phyloP scores from a whole-genome alignment of 1,140 invertebrate genomes.

The Reticulitermes speratus region DNA sequence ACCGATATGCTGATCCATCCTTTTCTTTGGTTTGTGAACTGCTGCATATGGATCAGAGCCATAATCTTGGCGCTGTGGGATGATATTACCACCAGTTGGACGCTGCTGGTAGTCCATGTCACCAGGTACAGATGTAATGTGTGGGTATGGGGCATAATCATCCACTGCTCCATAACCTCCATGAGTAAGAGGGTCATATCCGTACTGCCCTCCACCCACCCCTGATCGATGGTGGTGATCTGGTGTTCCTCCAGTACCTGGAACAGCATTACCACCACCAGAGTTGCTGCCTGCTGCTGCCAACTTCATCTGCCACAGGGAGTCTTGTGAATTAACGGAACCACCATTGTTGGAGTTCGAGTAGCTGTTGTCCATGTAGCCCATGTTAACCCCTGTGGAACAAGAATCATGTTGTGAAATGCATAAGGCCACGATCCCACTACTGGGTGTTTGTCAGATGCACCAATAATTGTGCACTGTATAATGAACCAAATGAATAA shows the following conservation, averaged over 20 bases:
- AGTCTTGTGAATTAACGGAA: slow-evolving; percentile 91
- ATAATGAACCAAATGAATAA: too few relatives aligned
- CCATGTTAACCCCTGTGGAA: slow-evolving; percentile 74
- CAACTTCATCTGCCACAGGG: slow-evolving; percentile 92
- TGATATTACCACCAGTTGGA: slow-evolving; percentile 61
- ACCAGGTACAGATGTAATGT: slow-evolving; percentile 53
- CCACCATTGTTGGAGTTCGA: slow-evolving; percentile 90
- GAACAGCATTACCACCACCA: slow-evolving; percentile 46
- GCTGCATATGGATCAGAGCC: slow-evolving; percentile 81
- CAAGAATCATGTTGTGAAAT: slow-evolving; percentile 20
- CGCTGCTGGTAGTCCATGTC: slow-evolving; percentile 60
- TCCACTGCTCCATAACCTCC: slow-evolving; percentile 79
- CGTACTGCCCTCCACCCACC: slow-evolving; percentile 52
- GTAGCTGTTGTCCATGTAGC: slow-evolving; percentile 87
- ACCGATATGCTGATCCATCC: slow-evolving; percentile 77
- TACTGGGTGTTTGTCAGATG: neutral
- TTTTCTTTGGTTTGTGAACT: slow-evolving; percentile 83
- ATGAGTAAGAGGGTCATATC: slow-evolving; percentile 75
- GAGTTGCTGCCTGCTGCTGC: slow-evolving; percentile 59
- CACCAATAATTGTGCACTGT: too few relatives aligned
- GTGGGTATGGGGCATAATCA: slow-evolving; percentile 82
- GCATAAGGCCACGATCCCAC: neutral
- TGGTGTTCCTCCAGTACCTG: neutral
- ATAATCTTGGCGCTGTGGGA: slow-evolving; percentile 80
- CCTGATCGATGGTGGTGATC: slow-evolving; percentile 49